A percentile compares a stretch with the other conserved stretches of the same genome.
These are phyloP conservation scores for Cassiopea xamachana DNA, from an alignment of 30 jellyfish, hydroid and myxozoan genomes.

Conservation along the genomic window DNA sequence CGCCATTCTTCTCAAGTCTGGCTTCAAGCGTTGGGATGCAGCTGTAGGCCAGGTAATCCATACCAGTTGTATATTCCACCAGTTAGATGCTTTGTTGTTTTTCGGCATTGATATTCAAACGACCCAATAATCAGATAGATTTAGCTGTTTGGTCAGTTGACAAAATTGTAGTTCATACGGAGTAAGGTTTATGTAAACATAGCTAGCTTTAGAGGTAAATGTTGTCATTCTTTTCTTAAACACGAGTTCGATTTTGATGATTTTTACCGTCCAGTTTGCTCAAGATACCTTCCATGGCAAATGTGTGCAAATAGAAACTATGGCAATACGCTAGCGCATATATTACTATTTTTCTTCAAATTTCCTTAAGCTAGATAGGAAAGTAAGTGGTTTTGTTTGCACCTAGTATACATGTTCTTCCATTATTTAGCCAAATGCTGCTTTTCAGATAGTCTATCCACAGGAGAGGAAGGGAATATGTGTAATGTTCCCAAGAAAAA, in stretches of 20 bases:
- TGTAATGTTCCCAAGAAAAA: too few species aligned
- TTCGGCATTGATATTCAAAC: slow-evolving; percentile 6
- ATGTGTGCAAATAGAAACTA: slow-evolving; percentile 2
- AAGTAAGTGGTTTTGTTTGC: too few species aligned
- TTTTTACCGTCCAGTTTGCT: not conserved
- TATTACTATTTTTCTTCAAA: not conserved
- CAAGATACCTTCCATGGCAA: not conserved
- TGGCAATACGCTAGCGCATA: not conserved
- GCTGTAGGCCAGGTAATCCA: slow-evolving; percentile 89
- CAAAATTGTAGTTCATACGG: not conserved
- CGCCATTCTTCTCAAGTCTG: slow-evolving; percentile 89
- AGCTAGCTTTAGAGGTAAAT: not conserved
- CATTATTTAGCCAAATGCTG: too few species aligned
- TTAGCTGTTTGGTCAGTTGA: not conserved
- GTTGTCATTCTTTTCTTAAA: not conserved
- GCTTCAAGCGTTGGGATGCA: slow-evolving; percentile 93
- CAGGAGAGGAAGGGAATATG: too few species aligned
- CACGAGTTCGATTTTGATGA: not conserved
- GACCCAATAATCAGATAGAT: not conserved
- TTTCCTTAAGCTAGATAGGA: too few species aligned
- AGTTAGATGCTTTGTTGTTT: not conserved
- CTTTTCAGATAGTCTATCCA: too few species aligned
- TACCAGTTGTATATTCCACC: not conserved
- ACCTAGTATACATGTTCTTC: too few species aligned
- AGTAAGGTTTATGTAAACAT: not conserved